These are phyloP conservation scores for Dysidea cf. avara DNA, from an alignment of 37 sponge, comb jelly and placozoan species.

Conservation along the genomic window DNA sequence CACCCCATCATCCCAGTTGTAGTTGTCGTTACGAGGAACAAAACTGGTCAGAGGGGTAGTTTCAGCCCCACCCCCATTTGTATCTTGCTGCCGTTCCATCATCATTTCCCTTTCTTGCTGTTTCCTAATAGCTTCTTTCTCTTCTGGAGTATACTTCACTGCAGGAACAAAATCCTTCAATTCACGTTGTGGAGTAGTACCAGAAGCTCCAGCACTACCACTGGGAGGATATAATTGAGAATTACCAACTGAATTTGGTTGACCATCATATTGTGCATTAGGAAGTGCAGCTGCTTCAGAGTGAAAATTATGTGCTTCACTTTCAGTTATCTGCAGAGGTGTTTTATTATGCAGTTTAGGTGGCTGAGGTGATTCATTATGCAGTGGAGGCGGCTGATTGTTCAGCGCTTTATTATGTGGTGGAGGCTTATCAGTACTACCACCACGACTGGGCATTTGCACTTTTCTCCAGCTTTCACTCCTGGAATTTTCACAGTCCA, in stretches of 20 bases:
- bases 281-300: neutral
- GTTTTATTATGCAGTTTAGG: neutral
- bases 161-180: neutral
- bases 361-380: neutral
- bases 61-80: too few relatives aligned
- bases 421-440: too few relatives aligned
- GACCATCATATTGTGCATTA: neutral
- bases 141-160: neutral
- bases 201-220: neutral
- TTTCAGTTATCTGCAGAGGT: neutral
- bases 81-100: too few relatives aligned
- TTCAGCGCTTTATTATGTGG: too few relatives aligned
- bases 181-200: too few relatives aligned
- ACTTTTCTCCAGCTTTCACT: too few relatives aligned
- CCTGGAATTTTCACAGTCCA: too few relatives aligned
- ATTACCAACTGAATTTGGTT: neutral
- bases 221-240: too few relatives aligned
- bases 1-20: too few relatives aligned
- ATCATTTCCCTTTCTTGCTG: neutral
- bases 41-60: too few relatives aligned
- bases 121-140: neutral
- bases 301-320: neutral
- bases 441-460: too few relatives aligned
- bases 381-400: neutral
- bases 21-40: too few relatives aligned